Percentiles rank a stretch among this genome's conserved stretches.
Conservation (phyloP, 2,888 invertebrate genomes). For the Drosophila sordidula region DNA sequence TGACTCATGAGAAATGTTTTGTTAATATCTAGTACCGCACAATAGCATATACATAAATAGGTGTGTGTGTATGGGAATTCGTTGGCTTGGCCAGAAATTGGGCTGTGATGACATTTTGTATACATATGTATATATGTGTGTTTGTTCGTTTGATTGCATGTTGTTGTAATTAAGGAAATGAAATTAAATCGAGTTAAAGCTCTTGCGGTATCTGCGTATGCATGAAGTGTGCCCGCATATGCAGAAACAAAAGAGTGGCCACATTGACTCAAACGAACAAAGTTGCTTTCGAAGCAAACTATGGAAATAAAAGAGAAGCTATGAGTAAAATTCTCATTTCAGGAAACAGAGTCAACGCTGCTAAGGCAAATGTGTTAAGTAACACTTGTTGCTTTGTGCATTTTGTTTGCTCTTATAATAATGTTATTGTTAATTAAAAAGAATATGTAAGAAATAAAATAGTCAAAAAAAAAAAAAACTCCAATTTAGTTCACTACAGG, state of each 20-base stretch:
- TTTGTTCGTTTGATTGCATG: too few relatives aligned
- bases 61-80: slow-evolving; percentile 3
- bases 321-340: not conserved
- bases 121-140: not conserved
- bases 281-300: not conserved
- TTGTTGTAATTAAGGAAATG: slow-evolving; percentile 16
- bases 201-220: slow-evolving; percentile 8
- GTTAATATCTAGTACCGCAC: slow-evolving; percentile 29
- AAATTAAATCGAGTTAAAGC: slow-evolving; percentile 25
- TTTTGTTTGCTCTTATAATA: not conserved
- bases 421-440: not conserved
- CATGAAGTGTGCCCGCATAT: slow-evolving; percentile 7
- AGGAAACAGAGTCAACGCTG: too few relatives aligned
- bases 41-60: slow-evolving; percentile 1
- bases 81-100: slow-evolving; percentile 17
- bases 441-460: too few relatives aligned
- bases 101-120: slow-evolving; percentile 17
- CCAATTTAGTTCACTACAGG: too few relatives aligned
- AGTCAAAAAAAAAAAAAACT: too few relatives aligned
- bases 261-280: slow-evolving; percentile 1
- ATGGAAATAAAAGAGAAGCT: not conserved
- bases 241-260: slow-evolving; percentile 7
- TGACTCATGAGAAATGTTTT: slow-evolving; percentile 61
- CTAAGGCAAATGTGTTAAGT: not conserved
- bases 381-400: slow-evolving; percentile 12